These are phyloP conservation scores for Dryobates pubescens DNA, from an alignment of 2,797 vertebrate species.

Conservation along the genomic window DNA sequence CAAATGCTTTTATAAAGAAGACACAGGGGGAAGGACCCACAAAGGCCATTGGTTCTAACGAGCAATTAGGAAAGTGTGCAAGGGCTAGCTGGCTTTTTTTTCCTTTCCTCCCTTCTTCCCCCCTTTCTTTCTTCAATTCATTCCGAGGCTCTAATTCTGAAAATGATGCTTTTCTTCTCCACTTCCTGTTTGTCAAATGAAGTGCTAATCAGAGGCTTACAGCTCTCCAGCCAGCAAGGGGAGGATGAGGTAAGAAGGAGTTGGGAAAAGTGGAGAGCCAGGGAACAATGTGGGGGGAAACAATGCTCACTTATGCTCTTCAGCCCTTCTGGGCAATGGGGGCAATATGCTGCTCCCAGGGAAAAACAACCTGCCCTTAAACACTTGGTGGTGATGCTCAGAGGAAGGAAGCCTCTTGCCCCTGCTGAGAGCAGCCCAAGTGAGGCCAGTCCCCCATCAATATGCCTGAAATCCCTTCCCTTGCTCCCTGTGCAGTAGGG, in stretches of 20 bases:
- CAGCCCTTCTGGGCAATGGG: slow-evolving; percentile 27
- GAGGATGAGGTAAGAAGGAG: slow-evolving; percentile 72
- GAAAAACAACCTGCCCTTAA: slow-evolving; percentile 42
- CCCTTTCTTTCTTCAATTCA: slow-evolving; percentile 74
- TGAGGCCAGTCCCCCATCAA: accelerated
- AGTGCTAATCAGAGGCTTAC: slow-evolving; percentile 74
- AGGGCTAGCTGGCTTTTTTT: slow-evolving; percentile 47
- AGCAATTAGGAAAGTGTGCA: slow-evolving; percentile 80
- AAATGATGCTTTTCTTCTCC: slow-evolving; percentile 75
- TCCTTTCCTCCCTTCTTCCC: slow-evolving; percentile 40
- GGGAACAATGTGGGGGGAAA: slow-evolving; percentile 39
- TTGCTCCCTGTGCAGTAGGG: background rate
- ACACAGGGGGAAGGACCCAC: slow-evolving; percentile 71
- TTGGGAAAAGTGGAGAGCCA: slow-evolving; percentile 64
- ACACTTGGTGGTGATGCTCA: background rate
- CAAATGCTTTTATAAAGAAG: slow-evolving; percentile 72
- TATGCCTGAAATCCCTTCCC: background rate
- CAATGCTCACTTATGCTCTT: slow-evolving; percentile 68
- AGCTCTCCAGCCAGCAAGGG: slow-evolving; percentile 59
- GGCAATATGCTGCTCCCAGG: background rate
- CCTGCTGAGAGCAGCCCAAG: background rate
- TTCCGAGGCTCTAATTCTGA: slow-evolving; percentile 69
- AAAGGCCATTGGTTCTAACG: slow-evolving; percentile 78
- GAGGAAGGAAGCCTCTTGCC: background rate
- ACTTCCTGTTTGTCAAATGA: slow-evolving; percentile 79